Base-by-base conservation (phyloP, 92 coral and sea anemone species). In the Micromussa lordhowensis region DNA sequence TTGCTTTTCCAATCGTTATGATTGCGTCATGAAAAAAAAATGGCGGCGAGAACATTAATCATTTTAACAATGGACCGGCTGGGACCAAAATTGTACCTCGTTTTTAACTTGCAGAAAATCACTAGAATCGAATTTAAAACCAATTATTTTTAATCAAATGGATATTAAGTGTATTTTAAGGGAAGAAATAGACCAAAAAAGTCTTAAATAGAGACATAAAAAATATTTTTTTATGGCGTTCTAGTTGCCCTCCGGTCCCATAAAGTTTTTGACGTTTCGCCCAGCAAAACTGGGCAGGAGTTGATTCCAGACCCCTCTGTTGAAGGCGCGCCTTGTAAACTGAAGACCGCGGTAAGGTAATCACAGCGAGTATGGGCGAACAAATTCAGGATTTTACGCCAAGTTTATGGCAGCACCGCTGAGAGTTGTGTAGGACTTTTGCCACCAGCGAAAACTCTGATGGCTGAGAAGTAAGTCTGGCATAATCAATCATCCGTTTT, bases 401-500 rank as follows among this genome's bases (percentile, higher is more conserved):
- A 18, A 63, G 26, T 30, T 61, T 61, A 77, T 86, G 89, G 89
- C 77, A 77, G 17, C 48, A 64, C 66, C 24, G 19, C 38, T 86
- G 77, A 77, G 66, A 22, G 5, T n/a, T 30, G 21, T 38, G 61
- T 54, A 31, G 77, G 77, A 61, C 44, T 49, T 28, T 61, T 21
- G 29, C 10, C 53, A 71, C 68, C 74, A 84, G 80, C 75, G 77
- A 88, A 81, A 82, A 26, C 89, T 75, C 73, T 51, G 76, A 95
- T 95, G 98, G 96, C 98, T 57, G 96, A 95, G 89, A 95, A 95
- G 98, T 95, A 95, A 92, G 98, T 93, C 80, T 2, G 12, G 7
- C 53, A 13, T 11, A 80, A 48, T 68, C 13, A 61, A 48, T 31
- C 21, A 26, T 18, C 82, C n/a, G 44, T 61, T 75, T 51, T 10